Conservation (phyloP, 2,113 vertebrate species). For the Melierax canorus region DNA sequence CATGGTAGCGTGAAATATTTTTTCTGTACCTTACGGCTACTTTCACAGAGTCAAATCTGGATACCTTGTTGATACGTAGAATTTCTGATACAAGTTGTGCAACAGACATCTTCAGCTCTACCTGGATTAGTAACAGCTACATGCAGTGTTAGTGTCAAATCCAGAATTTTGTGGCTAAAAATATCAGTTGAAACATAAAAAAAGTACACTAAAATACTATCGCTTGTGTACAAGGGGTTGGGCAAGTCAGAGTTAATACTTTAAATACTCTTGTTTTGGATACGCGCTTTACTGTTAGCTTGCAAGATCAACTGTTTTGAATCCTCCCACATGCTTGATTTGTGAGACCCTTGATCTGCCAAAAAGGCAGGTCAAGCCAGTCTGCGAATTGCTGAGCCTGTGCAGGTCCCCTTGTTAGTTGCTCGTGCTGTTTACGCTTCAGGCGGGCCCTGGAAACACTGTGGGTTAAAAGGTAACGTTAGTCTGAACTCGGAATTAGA, state of each 20-base stretch:
- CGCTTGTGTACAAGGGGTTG: background rate
- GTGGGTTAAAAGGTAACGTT: background rate
- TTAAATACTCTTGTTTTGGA: background rate
- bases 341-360: slow-evolving; percentile 30
- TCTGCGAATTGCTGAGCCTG: background rate
- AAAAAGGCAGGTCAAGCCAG: background rate
- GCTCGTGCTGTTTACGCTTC: slow-evolving; percentile 14
- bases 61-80: background rate
- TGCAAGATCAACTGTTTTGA: background rate
- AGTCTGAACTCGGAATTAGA: background rate
- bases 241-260: background rate
- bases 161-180: background rate
- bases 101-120: background rate
- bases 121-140: background rate
- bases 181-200: background rate
- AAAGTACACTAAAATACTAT: background rate
- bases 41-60: background rate
- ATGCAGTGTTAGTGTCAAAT: background rate
- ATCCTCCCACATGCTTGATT: background rate
- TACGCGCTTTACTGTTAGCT: background rate
- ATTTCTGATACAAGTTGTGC: background rate
- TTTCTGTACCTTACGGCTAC: background rate
- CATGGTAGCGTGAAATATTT: fast-evolving
- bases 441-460: background rate
- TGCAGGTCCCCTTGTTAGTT: background rate